Base-by-base conservation (phyloP, 2,888 invertebrate genomes). In the Coenonympha arcania region DNA sequence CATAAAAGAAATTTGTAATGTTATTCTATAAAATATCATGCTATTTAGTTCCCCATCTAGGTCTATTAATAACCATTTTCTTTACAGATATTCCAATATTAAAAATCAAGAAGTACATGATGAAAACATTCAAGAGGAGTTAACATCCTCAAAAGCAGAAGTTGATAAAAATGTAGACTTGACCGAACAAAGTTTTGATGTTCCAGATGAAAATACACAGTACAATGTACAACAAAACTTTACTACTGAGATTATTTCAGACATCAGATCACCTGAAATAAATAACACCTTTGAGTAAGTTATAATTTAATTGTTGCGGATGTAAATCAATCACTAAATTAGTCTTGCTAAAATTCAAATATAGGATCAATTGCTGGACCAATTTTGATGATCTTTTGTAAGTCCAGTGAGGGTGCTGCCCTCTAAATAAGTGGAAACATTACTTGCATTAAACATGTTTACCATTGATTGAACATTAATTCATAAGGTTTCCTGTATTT, bases 241-340 rank as follows among this genome's bases (percentile, higher is more conserved):
- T 20, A 3, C 13, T 6, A 22, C 13, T 22, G 13, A 8, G 6
- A 11, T 11, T 19, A 11, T 11, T 19, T 8, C 11, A 20, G n/a
- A 19, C n/a, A 34, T n/a, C 6, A 19, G 5, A 2, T 9, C 39
- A 9, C 22, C 39, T 15, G n/a, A 24, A 15, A 9, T 15, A 6
- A 24, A 39, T 15, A 13, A 9, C 22, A 39, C 15, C 30, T 30
- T n/a, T 13, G 5, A 39, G 39, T 15, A 41, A 31, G 55, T 57
- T 3, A 31, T 11, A 30, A 30, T 6, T 13, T 30, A 13, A 13
- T 2, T 13, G 24, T 8, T 5, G 24, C 8, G n/a, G 8, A 4
- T 26, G n/a, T n/a, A n/a, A n/a, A n/a, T n/a, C n/a, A n/a, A n/a
- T n/a, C n/a, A n/a, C n/a, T n/a, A n/a, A n/a, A n/a, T n/a, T n/a